Conservation (phyloP, 2,113 vertebrate genomes). For the human region GRCh38 chr2:170575501-170576000, state of each 20-base stretch:
- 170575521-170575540: not conserved
- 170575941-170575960: not conserved
- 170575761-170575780: not conserved
- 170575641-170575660: not conserved
- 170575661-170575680: not conserved
- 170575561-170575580: not conserved
- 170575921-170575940: not conserved
- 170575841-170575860: not conserved
- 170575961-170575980: not conserved
- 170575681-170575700: not conserved
- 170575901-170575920: not conserved
- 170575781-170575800: not conserved
- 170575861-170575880: constrained; percentile 14
- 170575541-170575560: not conserved
- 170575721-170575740: constrained; percentile 45
- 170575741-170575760: constrained; percentile 15
- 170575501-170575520: constrained; percentile 13
- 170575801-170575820: constrained; percentile 24
- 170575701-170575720: not conserved
- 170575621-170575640: not conserved
- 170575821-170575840: not conserved
- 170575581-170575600: constrained; percentile 22
- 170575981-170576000: not conserved
- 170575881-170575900: not conserved
- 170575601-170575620: not conserved